phyloP scores from a whole-genome alignment of 2,113 vertebrate species.

The Patagioenas fasciata region DNA sequence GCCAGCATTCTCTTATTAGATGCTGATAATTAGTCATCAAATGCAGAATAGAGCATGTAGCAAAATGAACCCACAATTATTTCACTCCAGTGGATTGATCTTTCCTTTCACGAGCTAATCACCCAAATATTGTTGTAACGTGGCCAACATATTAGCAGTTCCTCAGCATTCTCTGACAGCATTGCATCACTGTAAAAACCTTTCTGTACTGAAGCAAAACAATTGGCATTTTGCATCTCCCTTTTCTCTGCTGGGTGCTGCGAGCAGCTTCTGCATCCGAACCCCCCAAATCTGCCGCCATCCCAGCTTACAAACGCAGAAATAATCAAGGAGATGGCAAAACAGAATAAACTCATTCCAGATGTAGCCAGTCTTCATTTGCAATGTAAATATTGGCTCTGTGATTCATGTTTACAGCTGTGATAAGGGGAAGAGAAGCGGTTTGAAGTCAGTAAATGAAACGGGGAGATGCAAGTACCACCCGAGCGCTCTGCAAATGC shows the following conservation, averaged over 20 bases:
- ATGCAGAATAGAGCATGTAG: slow-evolving; percentile 42
- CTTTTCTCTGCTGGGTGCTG: neutral
- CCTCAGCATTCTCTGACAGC: neutral
- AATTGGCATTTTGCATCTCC: neutral
- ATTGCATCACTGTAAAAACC: neutral
- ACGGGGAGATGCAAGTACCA: neutral
- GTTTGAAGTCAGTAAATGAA: neutral
- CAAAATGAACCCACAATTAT: slow-evolving; percentile 64
- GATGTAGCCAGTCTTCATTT: neutral
- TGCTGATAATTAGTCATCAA: slow-evolving; percentile 72
- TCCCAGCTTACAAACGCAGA: neutral
- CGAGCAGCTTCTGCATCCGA: neutral
- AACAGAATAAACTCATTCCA: neutral
- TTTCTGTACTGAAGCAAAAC: neutral
- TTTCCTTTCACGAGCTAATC: slow-evolving; percentile 60
- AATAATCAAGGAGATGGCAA: neutral
- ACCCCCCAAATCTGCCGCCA: rapidly evolving
- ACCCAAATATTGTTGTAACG: slow-evolving; percentile 45
- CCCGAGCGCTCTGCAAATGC: neutral
- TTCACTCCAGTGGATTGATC: slow-evolving; percentile 39
- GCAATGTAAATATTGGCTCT: neutral
- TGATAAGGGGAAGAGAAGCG: neutral
- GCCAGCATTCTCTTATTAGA: slow-evolving; percentile 54
- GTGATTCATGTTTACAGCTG: neutral
- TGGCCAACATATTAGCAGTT: slow-evolving; percentile 25